Evolutionary conservation across 2,888 invertebrate species (phyloP).

Genomic region (Drosophila prolongata): DNA sequence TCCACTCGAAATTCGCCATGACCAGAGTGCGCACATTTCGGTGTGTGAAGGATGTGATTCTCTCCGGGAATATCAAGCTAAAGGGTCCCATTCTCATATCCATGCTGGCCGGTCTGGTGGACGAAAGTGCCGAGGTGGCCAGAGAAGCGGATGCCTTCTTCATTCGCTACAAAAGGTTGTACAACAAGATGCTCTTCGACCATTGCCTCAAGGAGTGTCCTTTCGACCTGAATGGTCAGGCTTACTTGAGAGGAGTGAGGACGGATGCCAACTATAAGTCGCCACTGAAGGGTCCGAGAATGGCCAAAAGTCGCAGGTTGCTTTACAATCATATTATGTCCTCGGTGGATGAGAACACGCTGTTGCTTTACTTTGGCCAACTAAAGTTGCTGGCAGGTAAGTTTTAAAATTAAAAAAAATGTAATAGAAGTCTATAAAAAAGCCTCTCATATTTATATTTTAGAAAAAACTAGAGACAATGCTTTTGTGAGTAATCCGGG

Average conservation of each 20-base stretch:
- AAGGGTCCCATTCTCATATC: constrained; percentile 80
- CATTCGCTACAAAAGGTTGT: constrained; percentile 67
- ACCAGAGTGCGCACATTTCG: constrained; percentile 82
- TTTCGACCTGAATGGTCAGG: constrained; percentile 81
- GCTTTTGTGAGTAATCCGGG: constrained; percentile 66
- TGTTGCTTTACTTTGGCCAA: constrained; percentile 82
- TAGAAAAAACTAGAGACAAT: constrained; percentile 77
- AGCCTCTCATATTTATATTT: constrained; percentile 11
- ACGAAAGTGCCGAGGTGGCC: constrained; percentile 76
- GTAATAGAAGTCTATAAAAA: too few relatives aligned
- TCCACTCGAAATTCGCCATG: constrained; percentile 79
- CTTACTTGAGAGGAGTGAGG: constrained; percentile 31
- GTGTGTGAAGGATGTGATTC: constrained; percentile 80
- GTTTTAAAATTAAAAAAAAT: too few relatives aligned
- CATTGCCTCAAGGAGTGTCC: constrained; percentile 83
- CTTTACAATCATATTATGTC: constrained; percentile 81
- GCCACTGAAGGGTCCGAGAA: constrained; percentile 76
- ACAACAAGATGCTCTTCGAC: constrained; percentile 76
- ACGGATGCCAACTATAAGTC: constrained; percentile 61
- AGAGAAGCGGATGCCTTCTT: constrained; percentile 81
- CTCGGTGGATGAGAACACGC: constrained; percentile 76
- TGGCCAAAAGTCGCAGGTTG: constrained; percentile 62
- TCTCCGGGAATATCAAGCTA: constrained; percentile 82
- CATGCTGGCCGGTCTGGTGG: constrained; percentile 77
- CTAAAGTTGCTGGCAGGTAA: constrained; percentile 81